Percentiles rank a stretch among this genome's conserved stretches.
Conservation (phyloP, 2,888 invertebrate genomes). For the Drosophila demipolita region DNA sequence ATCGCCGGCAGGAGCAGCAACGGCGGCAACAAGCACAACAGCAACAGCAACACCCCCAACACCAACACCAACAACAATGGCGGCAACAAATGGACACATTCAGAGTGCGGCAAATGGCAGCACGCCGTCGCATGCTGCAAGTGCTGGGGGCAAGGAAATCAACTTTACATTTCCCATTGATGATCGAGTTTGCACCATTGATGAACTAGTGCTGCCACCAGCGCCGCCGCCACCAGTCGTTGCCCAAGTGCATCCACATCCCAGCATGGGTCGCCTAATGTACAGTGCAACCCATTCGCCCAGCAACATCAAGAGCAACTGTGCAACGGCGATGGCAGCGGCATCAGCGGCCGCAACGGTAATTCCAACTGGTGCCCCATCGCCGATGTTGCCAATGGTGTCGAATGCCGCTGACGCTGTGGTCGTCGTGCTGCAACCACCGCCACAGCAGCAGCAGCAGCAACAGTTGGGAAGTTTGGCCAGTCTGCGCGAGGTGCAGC, state of each 20-base stretch:
- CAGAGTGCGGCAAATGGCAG: constrained; percentile 60
- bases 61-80: constrained; percentile 17
- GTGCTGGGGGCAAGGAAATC: constrained; percentile 84
- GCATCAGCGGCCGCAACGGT: constrained; percentile 66
- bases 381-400: constrained; percentile 50
- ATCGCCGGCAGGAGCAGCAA: constrained; percentile 51
- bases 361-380: constrained; percentile 81
- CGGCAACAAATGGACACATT: constrained; percentile 52
- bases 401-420: constrained; percentile 72
- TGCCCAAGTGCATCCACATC: constrained; percentile 60
- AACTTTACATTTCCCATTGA: constrained; percentile 87
- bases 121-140: constrained; percentile 33
- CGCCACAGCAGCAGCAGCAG: constrained; percentile 52
- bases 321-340: constrained; percentile 62
- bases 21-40: background rate
- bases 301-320: constrained; percentile 24
- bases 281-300: constrained; percentile 62
- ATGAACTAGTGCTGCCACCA: constrained; percentile 83
- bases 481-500: constrained; percentile 71
- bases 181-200: constrained; percentile 85
- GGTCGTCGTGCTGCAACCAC: constrained; percentile 77
- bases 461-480: constrained; percentile 68
- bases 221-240: constrained; percentile 76
- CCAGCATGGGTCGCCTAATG: constrained; percentile 66
- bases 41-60: constrained; percentile 12